phyloP scores from a whole-genome alignment of 2,113 vertebrate genomes.

The Suncus etruscus region DNA sequence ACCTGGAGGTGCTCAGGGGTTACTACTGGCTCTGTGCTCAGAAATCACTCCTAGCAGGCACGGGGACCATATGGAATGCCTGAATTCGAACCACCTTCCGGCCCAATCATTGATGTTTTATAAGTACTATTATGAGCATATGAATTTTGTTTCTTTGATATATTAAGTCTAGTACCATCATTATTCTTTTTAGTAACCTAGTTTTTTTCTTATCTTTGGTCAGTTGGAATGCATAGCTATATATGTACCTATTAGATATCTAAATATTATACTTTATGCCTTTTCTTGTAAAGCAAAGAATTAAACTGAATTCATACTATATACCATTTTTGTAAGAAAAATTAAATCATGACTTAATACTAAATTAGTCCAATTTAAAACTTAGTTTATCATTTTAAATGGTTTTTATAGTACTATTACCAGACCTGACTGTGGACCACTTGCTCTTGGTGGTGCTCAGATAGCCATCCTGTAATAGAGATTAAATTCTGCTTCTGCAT shows the following conservation, averaged over 20 bases:
- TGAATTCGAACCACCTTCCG: no score
- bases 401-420: neutral
- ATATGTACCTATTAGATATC: neutral
- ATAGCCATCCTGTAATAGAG: no score
- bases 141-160: slow-evolving; percentile 31
- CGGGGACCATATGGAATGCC: no score
- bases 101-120: neutral
- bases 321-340: slow-evolving; percentile 41
- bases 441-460: no score
- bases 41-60: no score
- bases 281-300: slow-evolving; percentile 43
- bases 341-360: slow-evolving; percentile 30
- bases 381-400: neutral
- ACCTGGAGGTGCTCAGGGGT: no score
- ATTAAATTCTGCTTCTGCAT: no score
- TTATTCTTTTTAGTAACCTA: slow-evolving; percentile 29
- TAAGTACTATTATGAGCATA: neutral
- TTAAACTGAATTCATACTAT: neutral
- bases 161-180: slow-evolving; percentile 23
- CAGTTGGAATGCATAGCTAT: neutral
- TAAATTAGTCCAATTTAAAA: slow-evolving; percentile 17
- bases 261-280: no score
- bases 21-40: no score
- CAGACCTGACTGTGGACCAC: no score
- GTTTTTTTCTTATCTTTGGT: neutral